phyloP scores from a whole-genome alignment of 2,797 vertebrate species.

The Perodicticus potto region DNA sequence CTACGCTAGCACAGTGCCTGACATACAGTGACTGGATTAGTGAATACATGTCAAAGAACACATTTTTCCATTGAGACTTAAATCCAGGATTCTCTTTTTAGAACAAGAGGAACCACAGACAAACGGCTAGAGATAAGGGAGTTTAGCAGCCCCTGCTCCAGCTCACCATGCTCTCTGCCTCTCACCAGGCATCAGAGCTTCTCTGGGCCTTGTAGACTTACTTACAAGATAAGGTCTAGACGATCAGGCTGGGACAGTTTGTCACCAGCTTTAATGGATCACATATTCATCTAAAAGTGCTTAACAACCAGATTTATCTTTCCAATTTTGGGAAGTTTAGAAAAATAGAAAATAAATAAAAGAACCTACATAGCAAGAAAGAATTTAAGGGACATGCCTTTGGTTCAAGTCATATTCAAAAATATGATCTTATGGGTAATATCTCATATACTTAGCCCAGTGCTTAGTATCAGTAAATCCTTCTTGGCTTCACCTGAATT shows the following conservation, averaged over 20 bases:
- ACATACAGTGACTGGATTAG: not conserved
- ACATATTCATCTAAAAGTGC: not conserved
- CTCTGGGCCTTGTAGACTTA: not conserved
- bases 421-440: not conserved
- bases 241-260: not conserved
- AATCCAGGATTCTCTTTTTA: not conserved
- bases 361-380: not conserved
- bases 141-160: not conserved
- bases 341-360: slow-evolving; percentile 12
- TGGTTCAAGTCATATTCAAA: not conserved
- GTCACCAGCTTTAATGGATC: not conserved
- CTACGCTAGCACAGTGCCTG: not conserved
- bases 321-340: not conserved
- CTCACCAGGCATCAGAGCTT: not conserved
- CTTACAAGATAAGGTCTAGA: not conserved
- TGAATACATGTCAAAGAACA: not conserved
- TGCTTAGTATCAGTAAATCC: not conserved
- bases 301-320: slow-evolving; percentile 33
- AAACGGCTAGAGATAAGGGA: not conserved
- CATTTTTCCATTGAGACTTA: not conserved
- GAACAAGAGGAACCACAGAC: not conserved
- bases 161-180: not conserved
- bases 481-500: slow-evolving; percentile 6
- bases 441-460: not conserved
- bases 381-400: not conserved